A percentile compares a stretch with the other conserved stretches of the same genome.
Conservation (phyloP, 2,113 vertebrate species). For the Hippocampus guttulatus region DNA sequence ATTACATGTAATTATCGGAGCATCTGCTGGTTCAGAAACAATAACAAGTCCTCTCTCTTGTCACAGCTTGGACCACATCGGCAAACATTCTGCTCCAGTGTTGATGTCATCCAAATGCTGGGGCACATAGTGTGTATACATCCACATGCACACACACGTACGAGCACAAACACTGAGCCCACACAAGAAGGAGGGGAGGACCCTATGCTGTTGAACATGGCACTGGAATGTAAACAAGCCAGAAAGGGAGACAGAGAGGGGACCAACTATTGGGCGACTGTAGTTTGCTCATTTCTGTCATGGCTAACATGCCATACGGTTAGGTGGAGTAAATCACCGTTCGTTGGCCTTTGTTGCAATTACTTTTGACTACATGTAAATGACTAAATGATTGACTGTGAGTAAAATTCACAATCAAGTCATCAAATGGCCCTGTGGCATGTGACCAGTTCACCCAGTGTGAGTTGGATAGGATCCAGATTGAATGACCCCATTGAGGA, state of each 20-base stretch:
- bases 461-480: no score
- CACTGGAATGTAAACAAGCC: conserved; percentile 73
- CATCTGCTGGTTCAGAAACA: conserved; percentile 9
- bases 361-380: neutral
- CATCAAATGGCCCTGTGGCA: neutral
- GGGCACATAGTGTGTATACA: conserved; percentile 35
- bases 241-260: conserved; percentile 31
- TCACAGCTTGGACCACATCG: conserved; percentile 11
- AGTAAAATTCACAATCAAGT: neutral
- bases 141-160: conserved; percentile 16
- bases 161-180: conserved; percentile 44
- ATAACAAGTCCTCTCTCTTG: neutral
- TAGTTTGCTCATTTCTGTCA: conserved; percentile 1
- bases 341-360: neutral
- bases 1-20: conserved; percentile 24
- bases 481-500: no score
- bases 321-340: neutral
- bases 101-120: conserved; percentile 66
- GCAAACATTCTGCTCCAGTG: conserved; percentile 24
- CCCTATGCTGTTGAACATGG: conserved; percentile 59
- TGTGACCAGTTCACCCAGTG: neutral
- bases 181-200: conserved; percentile 72
- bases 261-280: conserved; percentile 19
- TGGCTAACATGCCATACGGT: neutral
- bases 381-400: neutral